Evolutionary conservation across 2,797 vertebrate species (phyloP).

Genomic region (Rhodeus uyekii): DNA sequence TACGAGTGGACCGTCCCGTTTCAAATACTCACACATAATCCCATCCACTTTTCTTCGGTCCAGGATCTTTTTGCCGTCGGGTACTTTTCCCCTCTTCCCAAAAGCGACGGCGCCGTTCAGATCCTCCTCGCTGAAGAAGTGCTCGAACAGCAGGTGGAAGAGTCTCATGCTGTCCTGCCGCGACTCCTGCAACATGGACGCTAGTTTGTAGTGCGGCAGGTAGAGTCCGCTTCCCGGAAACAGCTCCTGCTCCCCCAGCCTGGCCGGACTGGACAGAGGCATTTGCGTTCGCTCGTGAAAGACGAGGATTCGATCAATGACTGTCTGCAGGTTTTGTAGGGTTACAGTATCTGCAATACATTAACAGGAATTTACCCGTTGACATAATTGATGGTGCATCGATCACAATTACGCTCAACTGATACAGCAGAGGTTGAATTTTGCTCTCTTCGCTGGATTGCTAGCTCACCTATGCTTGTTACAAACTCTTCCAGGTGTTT

Average conservation of each 20-base stretch:
- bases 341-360: conserved; percentile 54
- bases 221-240: conserved; percentile 57
- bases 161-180: conserved; percentile 63
- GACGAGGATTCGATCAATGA: conserved; percentile 54
- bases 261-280: conserved; percentile 46
- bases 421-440: not conserved
- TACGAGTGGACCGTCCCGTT: not conserved
- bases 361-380: not conserved
- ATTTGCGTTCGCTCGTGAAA: conserved; percentile 50
- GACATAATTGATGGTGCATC: not conserved
- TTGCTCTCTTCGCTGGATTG: too few relatives aligned
- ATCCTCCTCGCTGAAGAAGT: conserved; percentile 65
- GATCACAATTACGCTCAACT: not conserved
- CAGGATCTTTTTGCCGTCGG: conserved; percentile 61
- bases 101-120: conserved; percentile 60
- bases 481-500: conserved; percentile 61
- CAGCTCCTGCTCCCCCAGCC: conserved; percentile 58
- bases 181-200: conserved; percentile 61
- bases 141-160: conserved; percentile 62
- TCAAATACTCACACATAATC: conserved; percentile 55
- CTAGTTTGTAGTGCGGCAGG: conserved; percentile 57
- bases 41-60: conserved; percentile 62
- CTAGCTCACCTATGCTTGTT: conserved; percentile 57
- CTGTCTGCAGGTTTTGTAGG: conserved; percentile 56
- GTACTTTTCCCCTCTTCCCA: conserved; percentile 63